Base-by-base conservation (phyloP, 1,140 invertebrate species). In the Drosophila pectinifera region DNA sequence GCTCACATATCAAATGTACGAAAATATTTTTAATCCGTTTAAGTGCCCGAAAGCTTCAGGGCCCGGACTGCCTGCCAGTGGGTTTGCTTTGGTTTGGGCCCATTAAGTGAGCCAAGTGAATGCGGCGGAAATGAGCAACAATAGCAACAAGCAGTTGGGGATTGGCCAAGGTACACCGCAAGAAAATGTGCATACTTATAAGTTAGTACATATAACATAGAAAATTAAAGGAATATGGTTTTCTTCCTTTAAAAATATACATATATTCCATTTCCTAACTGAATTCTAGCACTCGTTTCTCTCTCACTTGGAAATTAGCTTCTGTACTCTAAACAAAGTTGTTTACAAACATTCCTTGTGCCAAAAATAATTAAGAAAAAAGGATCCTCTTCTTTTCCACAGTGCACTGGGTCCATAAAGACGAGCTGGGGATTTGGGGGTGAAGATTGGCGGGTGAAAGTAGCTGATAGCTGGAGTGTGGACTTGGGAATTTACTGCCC, bases 21-120 rank as follows among this genome's bases (percentile, higher is more conserved):
- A 89, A 73, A 89, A 89, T 89, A 89, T 89, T 89, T 89, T 89
- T 90, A 89, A 89, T 89, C 84, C 84, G 73, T 90, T 89, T 90
- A 89, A 89, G 84, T 89, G 85, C 78, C 67, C 51, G 43, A 72
- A 62, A 53, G 76, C 38, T 28, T 43, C n/a, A 11, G 22, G 13
- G 5, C 22, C 51, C 49, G 24, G 46, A 53, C 49, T 28, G 42
- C 48, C 51, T 54, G 34, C 64, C 80, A 70, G 45, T 62, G 57
- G 62, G 62, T 45, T 65, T 36, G 45, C 45, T 48, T 51, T 42
- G 64, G 64, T 68, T 67, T 68, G 64, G 72, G 67, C 84, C 84
- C 84, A 89, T 89, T 88, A 88, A 88, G 80, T 77, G 75, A 88
- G 83, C 59, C 84, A 89, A 89, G 84, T 89, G 80, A 89, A 88